Conservation (phyloP, 2,113 vertebrate genomes). For the Chamaetylas fuelleborni region DNA sequence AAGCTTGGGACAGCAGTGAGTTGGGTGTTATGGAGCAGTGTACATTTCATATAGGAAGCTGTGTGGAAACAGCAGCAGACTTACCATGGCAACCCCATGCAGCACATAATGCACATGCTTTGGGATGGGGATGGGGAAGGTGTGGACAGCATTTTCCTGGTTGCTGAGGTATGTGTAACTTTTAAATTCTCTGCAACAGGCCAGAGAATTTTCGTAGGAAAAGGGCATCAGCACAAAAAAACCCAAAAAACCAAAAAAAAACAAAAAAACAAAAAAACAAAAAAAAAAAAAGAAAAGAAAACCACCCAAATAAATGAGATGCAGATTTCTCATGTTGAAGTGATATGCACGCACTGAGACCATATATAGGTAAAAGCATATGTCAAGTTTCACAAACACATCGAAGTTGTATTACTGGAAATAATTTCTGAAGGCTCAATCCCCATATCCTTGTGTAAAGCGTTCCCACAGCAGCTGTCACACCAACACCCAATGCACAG, state of each 20-base stretch:
- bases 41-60: background rate
- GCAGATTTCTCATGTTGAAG: conserved; percentile 15
- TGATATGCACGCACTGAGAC: background rate
- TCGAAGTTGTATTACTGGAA: conserved; percentile 30
- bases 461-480: conserved; percentile 55
- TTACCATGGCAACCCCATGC: background rate
- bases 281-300: background rate
- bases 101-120: background rate
- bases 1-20: background rate
- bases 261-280: background rate
- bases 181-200: background rate
- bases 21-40: background rate
- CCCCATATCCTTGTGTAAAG: background rate
- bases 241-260: too few relatives aligned
- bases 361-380: conserved; percentile 40
- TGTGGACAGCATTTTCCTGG: background rate
- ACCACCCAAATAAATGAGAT: background rate
- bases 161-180: background rate
- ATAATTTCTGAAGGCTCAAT: conserved; percentile 33
- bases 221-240: background rate
- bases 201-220: background rate
- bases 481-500: conserved; percentile 21
- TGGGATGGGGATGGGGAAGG: background rate
- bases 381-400: conserved; percentile 9
- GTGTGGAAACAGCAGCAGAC: background rate